phyloP scores from a whole-genome alignment of 2,888 invertebrate species.

The Drosophila nigricruria region DNA sequence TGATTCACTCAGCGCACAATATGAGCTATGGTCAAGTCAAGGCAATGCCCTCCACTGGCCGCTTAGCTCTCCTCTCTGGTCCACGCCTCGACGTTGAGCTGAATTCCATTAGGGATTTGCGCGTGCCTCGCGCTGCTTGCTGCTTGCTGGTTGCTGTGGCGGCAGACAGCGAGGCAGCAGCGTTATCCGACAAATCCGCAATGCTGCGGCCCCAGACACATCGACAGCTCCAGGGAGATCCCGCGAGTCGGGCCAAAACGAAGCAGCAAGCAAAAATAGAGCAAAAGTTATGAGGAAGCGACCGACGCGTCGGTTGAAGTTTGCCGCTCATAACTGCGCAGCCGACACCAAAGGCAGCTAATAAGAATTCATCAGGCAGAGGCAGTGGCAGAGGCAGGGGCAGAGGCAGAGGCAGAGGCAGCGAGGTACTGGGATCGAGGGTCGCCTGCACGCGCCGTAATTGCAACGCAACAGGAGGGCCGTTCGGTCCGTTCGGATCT shows the following conservation, averaged over 20 bases:
- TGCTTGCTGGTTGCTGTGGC: conserved; percentile 12
- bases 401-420: conserved; percentile 27
- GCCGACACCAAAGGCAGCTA: conserved; percentile 66
- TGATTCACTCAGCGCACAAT: conserved; percentile 53
- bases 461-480: conserved; percentile 81
- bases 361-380: conserved; percentile 76
- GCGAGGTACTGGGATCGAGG: conserved; percentile 52
- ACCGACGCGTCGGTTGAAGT: conserved; percentile 74
- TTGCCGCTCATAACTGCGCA: conserved; percentile 68
- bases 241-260: conserved; percentile 41
- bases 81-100: conserved; percentile 19
- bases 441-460: conserved; percentile 79
- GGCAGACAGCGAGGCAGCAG: conserved; percentile 59
- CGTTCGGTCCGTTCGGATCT: conserved; percentile 21
- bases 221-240: conserved; percentile 71
- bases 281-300: conserved; percentile 79
- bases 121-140: conserved; percentile 61
- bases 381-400: conserved; percentile 42
- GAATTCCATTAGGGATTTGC: conserved; percentile 76
- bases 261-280: conserved; percentile 63
- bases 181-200: conserved; percentile 51
- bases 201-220: conserved; percentile 50
- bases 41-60: conserved; percentile 26
- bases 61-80: neutral
- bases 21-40: conserved; percentile 27